Evolutionary conservation across 2,888 invertebrate genomes (phyloP).

Genomic region (Caenorhabditis zanzibari): DNA sequence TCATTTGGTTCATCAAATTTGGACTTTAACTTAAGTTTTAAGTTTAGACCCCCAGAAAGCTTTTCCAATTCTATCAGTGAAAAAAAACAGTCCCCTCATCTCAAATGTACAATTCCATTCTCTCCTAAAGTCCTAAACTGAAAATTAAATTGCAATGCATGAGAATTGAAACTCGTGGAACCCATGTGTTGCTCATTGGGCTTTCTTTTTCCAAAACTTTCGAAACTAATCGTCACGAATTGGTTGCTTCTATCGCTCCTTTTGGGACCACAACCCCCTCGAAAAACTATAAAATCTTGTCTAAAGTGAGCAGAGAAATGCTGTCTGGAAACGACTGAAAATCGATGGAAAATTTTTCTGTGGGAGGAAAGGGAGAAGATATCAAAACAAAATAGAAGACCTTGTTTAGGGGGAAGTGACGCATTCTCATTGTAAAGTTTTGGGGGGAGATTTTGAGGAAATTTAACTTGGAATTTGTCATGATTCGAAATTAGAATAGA

Average conservation of each 20-base stretch:
- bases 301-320: not conserved
- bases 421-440: slow-evolving; percentile 6
- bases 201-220: not conserved
- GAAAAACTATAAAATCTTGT: slow-evolving; percentile 17
- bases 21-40: too few relatives aligned
- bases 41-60: too few relatives aligned
- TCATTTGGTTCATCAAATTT: not conserved
- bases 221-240: slow-evolving; percentile 9
- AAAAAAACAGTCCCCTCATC: not conserved
- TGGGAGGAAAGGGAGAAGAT: not conserved
- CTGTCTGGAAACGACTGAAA: slow-evolving; percentile 34
- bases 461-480: slow-evolving; percentile 13
- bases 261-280: not conserved
- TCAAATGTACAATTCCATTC: slow-evolving; percentile 8
- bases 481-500: not conserved
- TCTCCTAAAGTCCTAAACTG: not conserved
- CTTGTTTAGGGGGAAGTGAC: slow-evolving; percentile 13
- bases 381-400: slow-evolving; percentile 16
- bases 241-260: not conserved
- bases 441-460: not conserved
- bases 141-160: slow-evolving; percentile 25
- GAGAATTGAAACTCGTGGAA: slow-evolving; percentile 10
- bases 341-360: slow-evolving; percentile 1
- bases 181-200: slow-evolving; percentile 38
- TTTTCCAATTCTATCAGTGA: too few relatives aligned